A percentile compares a stretch with the other conserved stretches of the same genome.
Evolutionary conservation across 64 coral and sea anemone species (phyloP).

Genomic region (Stichodactyla helianthus): DNA sequence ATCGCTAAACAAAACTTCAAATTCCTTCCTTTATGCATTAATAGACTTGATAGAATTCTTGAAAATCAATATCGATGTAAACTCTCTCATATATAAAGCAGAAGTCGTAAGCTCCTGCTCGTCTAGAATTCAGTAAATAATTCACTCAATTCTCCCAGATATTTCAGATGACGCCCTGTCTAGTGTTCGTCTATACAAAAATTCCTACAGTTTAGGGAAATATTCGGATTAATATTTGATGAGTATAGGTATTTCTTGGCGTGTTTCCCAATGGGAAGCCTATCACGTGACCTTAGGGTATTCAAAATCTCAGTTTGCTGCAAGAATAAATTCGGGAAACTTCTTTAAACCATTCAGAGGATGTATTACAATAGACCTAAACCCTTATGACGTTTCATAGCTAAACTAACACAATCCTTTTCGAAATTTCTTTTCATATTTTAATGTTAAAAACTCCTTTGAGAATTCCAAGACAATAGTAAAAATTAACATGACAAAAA

Average conservation of each 20-base stretch:
- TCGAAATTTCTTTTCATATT: too few species aligned
- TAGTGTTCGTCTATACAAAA: not conserved
- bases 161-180: not conserved
- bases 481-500: too few species aligned
- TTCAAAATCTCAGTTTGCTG: not conserved
- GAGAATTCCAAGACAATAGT: too few species aligned
- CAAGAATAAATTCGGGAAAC: not conserved
- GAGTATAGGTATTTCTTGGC: not conserved
- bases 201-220: not conserved
- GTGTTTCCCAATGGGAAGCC: not conserved
- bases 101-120: too few species aligned
- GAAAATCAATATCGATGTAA: not conserved
- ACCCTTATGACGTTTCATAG: too few species aligned
- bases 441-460: too few species aligned
- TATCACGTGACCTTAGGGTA: not conserved
- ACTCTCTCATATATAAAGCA: not conserved
- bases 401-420: too few species aligned
- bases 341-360: too few species aligned
- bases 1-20: not conserved
- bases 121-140: too few species aligned
- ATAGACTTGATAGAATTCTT: not conserved
- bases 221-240: not conserved
- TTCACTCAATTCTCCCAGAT: not conserved
- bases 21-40: not conserved
- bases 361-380: too few species aligned